These are phyloP conservation scores for Isoperla grammatica DNA, from an alignment of 2,888 invertebrate genomes.

Conservation along the genomic window DNA sequence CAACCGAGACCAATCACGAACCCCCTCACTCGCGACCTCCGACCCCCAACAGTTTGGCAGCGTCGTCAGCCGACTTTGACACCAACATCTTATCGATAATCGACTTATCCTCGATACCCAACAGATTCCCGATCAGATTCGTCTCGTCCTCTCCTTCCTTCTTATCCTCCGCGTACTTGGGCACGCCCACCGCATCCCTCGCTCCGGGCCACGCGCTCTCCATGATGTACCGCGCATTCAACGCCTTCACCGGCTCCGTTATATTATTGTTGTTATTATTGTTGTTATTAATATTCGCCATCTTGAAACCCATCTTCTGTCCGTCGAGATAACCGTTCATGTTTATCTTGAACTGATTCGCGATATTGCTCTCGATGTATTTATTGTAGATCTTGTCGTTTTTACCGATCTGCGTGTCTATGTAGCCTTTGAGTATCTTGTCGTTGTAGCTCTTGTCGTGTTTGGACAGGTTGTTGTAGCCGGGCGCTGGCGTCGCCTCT, in stretches of 20 bases:
- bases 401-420: not conserved
- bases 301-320: constrained; percentile 9
- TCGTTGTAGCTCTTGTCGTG: not conserved
- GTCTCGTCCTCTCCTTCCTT: constrained; percentile 37
- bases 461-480: not conserved
- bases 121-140: constrained; percentile 83
- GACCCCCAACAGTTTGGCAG: constrained; percentile 81
- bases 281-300: constrained; percentile 27
- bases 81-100: constrained; percentile 78
- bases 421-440: constrained; percentile 3
- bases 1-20: too few relatives aligned
- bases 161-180: constrained; percentile 45
- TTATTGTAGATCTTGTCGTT: not conserved
- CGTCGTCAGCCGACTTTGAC: constrained; percentile 70
- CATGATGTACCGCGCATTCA: constrained; percentile 9
- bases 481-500: constrained; percentile 24
- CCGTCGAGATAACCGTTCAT: constrained; percentile 3
- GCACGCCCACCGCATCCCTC: constrained; percentile 1
- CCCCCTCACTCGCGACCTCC: constrained; percentile 36
- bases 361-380: not conserved
- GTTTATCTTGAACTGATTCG: not conserved
- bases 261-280: constrained; percentile 29
- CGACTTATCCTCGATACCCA: constrained; percentile 81
- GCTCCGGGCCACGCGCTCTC: constrained; percentile 8
- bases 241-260: not conserved